Evolutionary conservation across 2,113 vertebrate species (phyloP).

Genomic region (Plectropomus leopardus): DNA sequence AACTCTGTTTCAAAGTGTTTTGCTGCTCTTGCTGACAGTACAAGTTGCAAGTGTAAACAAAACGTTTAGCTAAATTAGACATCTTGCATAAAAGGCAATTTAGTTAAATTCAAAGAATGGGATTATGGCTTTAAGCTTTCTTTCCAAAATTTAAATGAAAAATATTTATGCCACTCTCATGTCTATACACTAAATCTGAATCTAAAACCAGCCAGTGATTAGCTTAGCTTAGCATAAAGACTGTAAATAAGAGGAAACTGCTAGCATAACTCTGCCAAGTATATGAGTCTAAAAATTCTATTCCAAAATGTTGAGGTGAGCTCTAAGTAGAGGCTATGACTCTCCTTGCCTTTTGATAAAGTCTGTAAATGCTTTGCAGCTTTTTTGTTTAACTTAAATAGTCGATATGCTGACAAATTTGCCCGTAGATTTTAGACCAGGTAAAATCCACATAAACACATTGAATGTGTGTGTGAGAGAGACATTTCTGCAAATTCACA

Average conservation of each 20-base stretch:
- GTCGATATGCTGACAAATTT: not conserved
- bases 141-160: not conserved
- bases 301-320: too few relatives aligned
- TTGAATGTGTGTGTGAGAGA: not conserved
- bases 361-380: not conserved
- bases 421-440: not conserved
- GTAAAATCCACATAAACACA: not conserved
- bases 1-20: not conserved
- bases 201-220: not conserved
- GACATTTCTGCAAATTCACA: conserved; percentile 28
- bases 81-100: not conserved
- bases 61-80: not conserved
- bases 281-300: too few relatives aligned
- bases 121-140: not conserved
- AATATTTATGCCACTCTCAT: not conserved
- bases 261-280: not conserved
- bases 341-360: not conserved
- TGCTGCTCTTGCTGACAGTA: not conserved
- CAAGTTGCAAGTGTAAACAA: not conserved
- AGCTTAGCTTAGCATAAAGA: not conserved
- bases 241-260: not conserved
- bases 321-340: too few relatives aligned
- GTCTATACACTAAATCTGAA: not conserved
- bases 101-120: not conserved
- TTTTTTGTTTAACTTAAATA: not conserved